A percentile compares a stretch with the other conserved stretches of the same genome.
phyloP scores from a whole-genome alignment of 2,113 vertebrate genomes.

The Perognathus longimembris region DNA sequence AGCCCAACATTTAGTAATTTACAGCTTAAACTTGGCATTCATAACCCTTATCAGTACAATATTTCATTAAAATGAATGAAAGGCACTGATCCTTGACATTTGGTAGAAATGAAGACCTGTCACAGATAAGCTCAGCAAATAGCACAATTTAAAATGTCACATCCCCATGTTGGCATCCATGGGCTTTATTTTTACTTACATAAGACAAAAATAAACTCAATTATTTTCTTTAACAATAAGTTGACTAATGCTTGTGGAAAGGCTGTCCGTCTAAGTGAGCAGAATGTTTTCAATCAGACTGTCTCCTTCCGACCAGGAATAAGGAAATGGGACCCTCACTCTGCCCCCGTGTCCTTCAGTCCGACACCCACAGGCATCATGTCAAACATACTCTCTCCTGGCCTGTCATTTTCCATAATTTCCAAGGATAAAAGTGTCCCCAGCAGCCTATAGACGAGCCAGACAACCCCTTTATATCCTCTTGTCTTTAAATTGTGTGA shows the following conservation, averaged over 20 bases:
- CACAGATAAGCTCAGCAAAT: conserved; percentile 75
- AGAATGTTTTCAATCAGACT: neutral
- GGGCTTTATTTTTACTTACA: conserved; percentile 42
- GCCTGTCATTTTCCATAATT: conserved; percentile 18
- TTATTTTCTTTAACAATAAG: conserved; percentile 29
- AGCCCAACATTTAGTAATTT: conserved; percentile 81
- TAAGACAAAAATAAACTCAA: conserved; percentile 63
- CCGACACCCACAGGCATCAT: neutral
- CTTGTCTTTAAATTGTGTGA: conserved; percentile 37
- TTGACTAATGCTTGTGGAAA: conserved; percentile 40
- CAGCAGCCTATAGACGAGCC: neutral
- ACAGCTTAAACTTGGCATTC: conserved; percentile 79
- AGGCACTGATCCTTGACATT: conserved; percentile 80
- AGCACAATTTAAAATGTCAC: conserved; percentile 84
- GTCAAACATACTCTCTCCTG: neutral
- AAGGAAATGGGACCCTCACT: neutral
- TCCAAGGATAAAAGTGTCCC: conserved; percentile 49
- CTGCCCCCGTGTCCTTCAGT: neutral
- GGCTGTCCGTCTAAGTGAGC: neutral
- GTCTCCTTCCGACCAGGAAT: neutral
- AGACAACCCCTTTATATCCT: conserved; percentile 29
- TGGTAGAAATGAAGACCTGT: conserved; percentile 77
- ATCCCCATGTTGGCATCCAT: conserved; percentile 22
- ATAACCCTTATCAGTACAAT: conserved; percentile 70
- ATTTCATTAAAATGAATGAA: conserved; percentile 78